Base-by-base conservation (phyloP, 2,113 vertebrate genomes). In the Erinaceus europaeus region DNA sequence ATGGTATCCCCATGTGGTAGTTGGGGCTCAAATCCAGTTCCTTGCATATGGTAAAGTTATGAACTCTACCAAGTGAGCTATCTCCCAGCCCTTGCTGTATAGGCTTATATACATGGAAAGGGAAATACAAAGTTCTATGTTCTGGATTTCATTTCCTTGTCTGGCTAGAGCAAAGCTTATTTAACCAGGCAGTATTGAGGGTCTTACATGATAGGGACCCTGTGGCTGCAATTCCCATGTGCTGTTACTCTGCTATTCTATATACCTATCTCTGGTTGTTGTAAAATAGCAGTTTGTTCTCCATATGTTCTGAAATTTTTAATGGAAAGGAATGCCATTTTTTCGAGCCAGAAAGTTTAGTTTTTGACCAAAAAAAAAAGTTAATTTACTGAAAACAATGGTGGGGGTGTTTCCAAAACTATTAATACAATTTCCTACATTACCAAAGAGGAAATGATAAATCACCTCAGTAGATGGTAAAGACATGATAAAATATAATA, bases 401-500 rank as follows among this genome's bases (percentile, higher is more conserved):
- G 21, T 71, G 48, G 21, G 40, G 3, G 23, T 80, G 4, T 73
- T 91, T 77, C n/a, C 42, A 20, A n/a, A n/a, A n/a, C n/a, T n/a
- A 38, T 64, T 64, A 87, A 23, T 53, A 13, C 52, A 50, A 64
- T 42, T 88, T 9, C 50, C 50, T 8, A 36, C 10, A 18, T 84
- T 62, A 64, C 57, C 32, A 72, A 75, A 69, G 48, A 90, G 12
- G n/a, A 65, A 73, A 65, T 48, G 4, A 6, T 25, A 59, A 77
- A 53, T 81, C 5, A 65, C 15, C 46, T 74, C 29, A 53, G 17
- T 65, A 38, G 52, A 40, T 38, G 6, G 3, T 59, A 36, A 50
- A 77, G 40, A 69, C 15, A 80, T 36, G 27, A 65, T 79, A 77
- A 86, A 81, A 62, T 62, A 75, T 62, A 61, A 18, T 85, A 73